Base-by-base conservation (phyloP, 2,113 vertebrate species). In the Panthera uncia region DNA sequence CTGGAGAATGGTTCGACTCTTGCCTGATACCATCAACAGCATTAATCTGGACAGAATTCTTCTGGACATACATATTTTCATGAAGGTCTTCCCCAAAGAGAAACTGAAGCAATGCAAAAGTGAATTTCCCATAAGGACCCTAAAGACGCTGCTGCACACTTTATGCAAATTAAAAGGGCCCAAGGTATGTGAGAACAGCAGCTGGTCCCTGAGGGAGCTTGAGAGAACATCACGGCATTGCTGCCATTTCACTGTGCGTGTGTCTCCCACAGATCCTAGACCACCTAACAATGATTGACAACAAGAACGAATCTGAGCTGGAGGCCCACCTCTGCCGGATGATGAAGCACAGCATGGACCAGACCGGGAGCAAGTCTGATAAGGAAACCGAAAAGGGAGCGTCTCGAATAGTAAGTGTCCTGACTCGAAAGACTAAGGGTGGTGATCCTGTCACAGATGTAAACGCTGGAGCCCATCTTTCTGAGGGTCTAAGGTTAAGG, bases 81-180 rank as follows among this genome's bases (percentile, higher is more conserved):
- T 99, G 99, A 99, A 99, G 96, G 99, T 99, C 89, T 99, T 99
- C 97, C 99, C 99, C 89, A 99, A 99, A 98, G 99, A 99, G 97
- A 99, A 99, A 94, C 98, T 99, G 55, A 99, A 99, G 97, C 99
- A 99, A 73, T 99, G 99, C 65, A 99, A 99, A 98, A 99, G 99
- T 25, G 99, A 99, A 50, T 99, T 99, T 82, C 99, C 99, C 3
- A 99, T 99, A 98, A 98, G 99, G 97, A 99, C 99, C 13, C 92
- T 99, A 63, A 99, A 99, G 98, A 99, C 99, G 0, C 98, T 99
- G 57, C 98, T 99, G 82, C 99, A 99, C 97, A 99, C 99, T 0
- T 99, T 99, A 55, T 99, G 99, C 99, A 99, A 99, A 96, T 99
- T 99, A 82, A 99, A 99, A 4, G 99, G 99, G 2, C 99, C 99